Evolutionary conservation across 1,140 invertebrate genomes (phyloP), one percentile per base, ranked within the genome.

Genomic region (Cydia splendana): DNA sequence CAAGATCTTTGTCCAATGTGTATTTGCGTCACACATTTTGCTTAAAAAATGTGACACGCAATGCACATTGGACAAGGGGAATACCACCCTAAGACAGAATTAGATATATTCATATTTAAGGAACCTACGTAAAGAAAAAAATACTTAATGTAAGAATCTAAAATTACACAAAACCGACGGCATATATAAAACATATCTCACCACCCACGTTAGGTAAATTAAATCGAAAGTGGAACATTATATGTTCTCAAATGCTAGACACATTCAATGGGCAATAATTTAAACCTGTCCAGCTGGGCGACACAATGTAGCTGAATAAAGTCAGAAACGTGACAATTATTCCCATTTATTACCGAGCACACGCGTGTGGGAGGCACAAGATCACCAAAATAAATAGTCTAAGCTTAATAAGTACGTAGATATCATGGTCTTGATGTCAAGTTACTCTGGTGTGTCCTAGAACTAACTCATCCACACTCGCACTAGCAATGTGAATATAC

Each of bases 211-310:
- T 18, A n/a, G 51, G 51, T 53, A 18, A 53, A 53, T 53, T n/a
- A n/a, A 53, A 53, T 18, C n/a, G n/a, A 53, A 53, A 53, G 51
- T 53, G 51, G 51, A 53, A 53, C 51, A 53, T 53, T 53, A 53
- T 53, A 4, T 53, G 51, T 18, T 53, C n/a, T 7, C 51, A 53
- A 53, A 53, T 53, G 18, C 51, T 53, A 53, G 51, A 18, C n/a
- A 18, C 51, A 53, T 53, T 53, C 4, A 53, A 53, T 53, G 51
- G 51, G n/a, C 51, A 53, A 53, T 53, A 53, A 53, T 53, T 53
- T 53, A 53, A 53, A 53, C 51, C 51, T 53, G 51, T 53, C 51
- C 51, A 6, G 51, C 51, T n/a, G 51, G 51, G 51, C 51, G 51
- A 53, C 51, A 53, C 51, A 53, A 53, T 53, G 51, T 53, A 18